phyloP scores from a whole-genome alignment of 2,888 invertebrate species.

The Notodonta dromedarius region DNA sequence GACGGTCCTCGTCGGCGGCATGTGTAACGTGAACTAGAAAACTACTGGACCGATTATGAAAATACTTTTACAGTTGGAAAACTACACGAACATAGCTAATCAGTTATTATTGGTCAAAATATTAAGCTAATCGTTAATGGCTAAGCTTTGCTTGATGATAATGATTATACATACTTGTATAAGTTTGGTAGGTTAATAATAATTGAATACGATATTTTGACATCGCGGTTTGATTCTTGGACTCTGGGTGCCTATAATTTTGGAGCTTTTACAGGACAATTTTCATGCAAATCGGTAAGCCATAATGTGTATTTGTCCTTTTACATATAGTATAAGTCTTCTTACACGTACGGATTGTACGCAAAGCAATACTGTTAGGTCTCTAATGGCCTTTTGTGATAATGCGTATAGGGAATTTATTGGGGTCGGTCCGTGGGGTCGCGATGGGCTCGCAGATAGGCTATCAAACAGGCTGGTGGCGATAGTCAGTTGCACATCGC shows the following conservation, averaged over 20 bases:
- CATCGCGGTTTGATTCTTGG: too few relatives aligned
- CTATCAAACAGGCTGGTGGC: conserved; percentile 52
- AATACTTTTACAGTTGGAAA: not conserved
- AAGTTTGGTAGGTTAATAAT: too few relatives aligned
- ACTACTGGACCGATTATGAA: conserved; percentile 1
- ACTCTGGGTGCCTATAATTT: too few relatives aligned
- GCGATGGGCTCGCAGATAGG: conserved; percentile 49
- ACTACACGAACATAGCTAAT: not conserved
- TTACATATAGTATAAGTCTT: not conserved
- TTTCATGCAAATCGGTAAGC: too few relatives aligned
- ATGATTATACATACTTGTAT: too few relatives aligned
- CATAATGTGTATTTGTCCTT: too few relatives aligned
- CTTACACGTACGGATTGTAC: not conserved
- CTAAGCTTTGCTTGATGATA: too few relatives aligned
- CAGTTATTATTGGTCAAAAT: too few relatives aligned
- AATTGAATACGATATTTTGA: too few relatives aligned
- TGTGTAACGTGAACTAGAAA: not conserved
- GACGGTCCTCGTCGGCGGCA: not conserved
- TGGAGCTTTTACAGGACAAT: too few relatives aligned
- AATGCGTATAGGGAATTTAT: conserved; percentile 32
- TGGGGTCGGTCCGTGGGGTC: conserved; percentile 39
- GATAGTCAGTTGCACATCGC: conserved; percentile 41
- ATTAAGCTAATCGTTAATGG: too few relatives aligned
- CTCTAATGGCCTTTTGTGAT: conserved; percentile 28
- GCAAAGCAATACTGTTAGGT: conserved; percentile 13